phyloP scores from a whole-genome alignment of 2,888 invertebrate species.

The Dynastes tityus region DNA sequence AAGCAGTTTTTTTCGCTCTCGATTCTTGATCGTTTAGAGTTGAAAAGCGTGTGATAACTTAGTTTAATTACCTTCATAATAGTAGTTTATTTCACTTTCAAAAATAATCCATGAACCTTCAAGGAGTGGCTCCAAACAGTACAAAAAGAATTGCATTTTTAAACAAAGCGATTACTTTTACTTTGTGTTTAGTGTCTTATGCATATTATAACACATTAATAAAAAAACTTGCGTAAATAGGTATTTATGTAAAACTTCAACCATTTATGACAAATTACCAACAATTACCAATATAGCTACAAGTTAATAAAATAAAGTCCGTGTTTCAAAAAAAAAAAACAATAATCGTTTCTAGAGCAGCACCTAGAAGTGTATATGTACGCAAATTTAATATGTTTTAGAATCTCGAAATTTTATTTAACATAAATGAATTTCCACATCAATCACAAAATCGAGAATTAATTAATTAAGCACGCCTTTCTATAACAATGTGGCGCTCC shows the following conservation, averaged over 20 bases:
- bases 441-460: neutral
- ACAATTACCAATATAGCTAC: neutral
- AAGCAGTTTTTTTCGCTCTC: too few relatives aligned
- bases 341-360: neutral
- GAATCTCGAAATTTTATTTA: neutral
- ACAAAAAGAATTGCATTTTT: neutral
- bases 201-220: neutral
- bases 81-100: too few relatives aligned
- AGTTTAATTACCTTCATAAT: too few relatives aligned
- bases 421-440: neutral
- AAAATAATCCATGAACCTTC: too few relatives aligned
- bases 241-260: neutral
- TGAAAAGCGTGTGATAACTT: too few relatives aligned
- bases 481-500: neutral
- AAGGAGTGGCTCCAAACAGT: neutral
- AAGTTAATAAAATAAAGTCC: neutral
- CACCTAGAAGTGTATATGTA: neutral
- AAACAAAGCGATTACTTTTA: neutral
- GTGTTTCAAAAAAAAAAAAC: neutral
- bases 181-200: neutral
- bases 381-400: neutral
- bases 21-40: too few relatives aligned
- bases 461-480: conserved; percentile 4
- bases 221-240: too few relatives aligned
- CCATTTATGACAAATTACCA: neutral